Percentiles rank a stretch among this genome's conserved stretches.
Conservation (phyloP, 2,888 invertebrate genomes). For the Nomada goodeniana region DNA sequence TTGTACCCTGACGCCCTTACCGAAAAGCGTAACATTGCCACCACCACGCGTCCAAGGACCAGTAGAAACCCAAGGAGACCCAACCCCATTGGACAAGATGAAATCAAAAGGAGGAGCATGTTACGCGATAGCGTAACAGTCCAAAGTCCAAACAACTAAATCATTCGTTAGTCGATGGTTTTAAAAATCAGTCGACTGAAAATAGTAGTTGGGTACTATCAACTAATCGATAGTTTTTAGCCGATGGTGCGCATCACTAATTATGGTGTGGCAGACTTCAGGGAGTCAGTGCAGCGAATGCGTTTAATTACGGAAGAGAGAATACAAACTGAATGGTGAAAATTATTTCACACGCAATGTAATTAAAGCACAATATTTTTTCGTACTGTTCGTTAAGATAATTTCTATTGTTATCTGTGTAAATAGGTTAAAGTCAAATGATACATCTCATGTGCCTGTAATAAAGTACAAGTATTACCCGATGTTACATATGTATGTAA, state of each 20-base stretch:
- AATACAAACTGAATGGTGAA: background rate
- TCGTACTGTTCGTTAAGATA: background rate
- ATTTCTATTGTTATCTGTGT: constrained; percentile 6
- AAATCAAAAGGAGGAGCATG: no score
- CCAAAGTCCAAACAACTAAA: no score
- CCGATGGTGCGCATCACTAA: background rate
- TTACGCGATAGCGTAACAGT: no score
- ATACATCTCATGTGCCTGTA: background rate
- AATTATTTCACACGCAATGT: constrained; percentile 13
- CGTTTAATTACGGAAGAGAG: constrained; percentile 4
- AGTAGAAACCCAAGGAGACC: no score
- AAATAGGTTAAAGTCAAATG: background rate
- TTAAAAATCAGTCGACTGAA: no score
- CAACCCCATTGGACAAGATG: no score
- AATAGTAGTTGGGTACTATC: no score
- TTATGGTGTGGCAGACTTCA: background rate
- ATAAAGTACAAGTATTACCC: background rate
- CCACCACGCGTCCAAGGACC: no score
- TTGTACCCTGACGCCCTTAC: no score
- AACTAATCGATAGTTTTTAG: no score
- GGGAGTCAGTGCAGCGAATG: background rate
- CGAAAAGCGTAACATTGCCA: no score
- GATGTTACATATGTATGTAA: constrained; percentile 9
- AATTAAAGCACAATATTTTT: constrained; percentile 13
- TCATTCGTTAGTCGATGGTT: no score